Conservation (phyloP, 2,888 invertebrate genomes). For the Tryphoninae sp. region DNA sequence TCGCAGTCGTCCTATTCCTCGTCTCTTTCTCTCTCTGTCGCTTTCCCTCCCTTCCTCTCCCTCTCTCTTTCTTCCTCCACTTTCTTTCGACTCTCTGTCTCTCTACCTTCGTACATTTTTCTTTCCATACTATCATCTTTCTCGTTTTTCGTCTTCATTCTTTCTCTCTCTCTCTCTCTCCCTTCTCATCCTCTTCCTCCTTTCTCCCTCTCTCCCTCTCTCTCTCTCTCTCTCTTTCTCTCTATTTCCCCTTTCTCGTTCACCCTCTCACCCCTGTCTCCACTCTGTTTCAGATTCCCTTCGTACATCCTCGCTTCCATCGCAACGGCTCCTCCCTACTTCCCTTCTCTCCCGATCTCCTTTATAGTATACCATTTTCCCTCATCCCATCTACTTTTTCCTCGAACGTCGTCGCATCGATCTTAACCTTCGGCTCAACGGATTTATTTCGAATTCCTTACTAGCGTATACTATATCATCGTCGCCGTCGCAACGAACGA, state of each 20-base stretch:
- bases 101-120: constrained; percentile 24
- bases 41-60: constrained; percentile 16
- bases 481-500: constrained; percentile 33
- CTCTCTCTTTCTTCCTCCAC: constrained; percentile 21
- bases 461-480: constrained; percentile 42
- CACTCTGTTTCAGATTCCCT: constrained; percentile 17
- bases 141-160: constrained; percentile 7
- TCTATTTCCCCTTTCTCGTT: constrained; percentile 21
- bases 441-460: constrained; percentile 65
- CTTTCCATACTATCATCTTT: constrained; percentile 29
- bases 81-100: constrained; percentile 23
- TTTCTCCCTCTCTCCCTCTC: constrained; percentile 25
- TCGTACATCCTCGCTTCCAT: constrained; percentile 19
- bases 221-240: constrained; percentile 3
- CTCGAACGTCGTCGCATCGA: constrained; percentile 61
- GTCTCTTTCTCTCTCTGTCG: constrained; percentile 23
- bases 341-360: constrained; percentile 9
- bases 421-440: constrained; percentile 66
- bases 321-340: background rate
- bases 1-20: constrained; percentile 53
- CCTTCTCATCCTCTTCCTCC: constrained; percentile 24
- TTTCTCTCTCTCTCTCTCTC: constrained; percentile 20
- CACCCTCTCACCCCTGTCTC: constrained; percentile 9
- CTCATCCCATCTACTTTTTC: constrained; percentile 19
- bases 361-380: constrained; percentile 59